Conservation (phyloP, 1,140 invertebrate genomes). For the Prorops nasuta region DNA sequence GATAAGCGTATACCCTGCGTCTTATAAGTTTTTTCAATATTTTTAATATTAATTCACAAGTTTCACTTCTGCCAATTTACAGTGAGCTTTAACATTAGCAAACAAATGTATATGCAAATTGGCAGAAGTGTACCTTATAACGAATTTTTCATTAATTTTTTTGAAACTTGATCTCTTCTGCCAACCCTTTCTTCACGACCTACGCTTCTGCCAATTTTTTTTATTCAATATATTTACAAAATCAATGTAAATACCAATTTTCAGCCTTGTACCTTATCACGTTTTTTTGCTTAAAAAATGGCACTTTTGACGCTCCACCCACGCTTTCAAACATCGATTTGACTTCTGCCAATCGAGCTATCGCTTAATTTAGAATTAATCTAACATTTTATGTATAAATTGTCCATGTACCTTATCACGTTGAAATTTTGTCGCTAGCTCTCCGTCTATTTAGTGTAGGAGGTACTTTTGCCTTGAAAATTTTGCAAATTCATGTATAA, state of each 20-base stretch:
- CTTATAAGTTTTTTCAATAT: neutral
- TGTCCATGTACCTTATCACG: neutral
- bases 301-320: no score
- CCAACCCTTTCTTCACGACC: neutral
- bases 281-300: no score
- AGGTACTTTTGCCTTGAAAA: no score
- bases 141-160: neutral
- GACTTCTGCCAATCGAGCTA: neutral
- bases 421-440: slow-evolving; percentile 6
- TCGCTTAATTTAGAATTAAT: neutral
- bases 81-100: neutral
- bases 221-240: neutral
- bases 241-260: neutral
- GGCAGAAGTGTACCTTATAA: neutral
- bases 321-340: no score
- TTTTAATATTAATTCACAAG: neutral
- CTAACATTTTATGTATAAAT: neutral
- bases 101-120: neutral
- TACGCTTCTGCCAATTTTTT: neutral
- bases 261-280: neutral
- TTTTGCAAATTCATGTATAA: no score
- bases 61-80: neutral
- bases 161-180: neutral
- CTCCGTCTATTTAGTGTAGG: no score
- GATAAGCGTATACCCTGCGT: neutral